These are phyloP conservation scores for Ormyrus pomaceus DNA, from an alignment of 2,888 invertebrate species.

Conservation along the genomic window DNA sequence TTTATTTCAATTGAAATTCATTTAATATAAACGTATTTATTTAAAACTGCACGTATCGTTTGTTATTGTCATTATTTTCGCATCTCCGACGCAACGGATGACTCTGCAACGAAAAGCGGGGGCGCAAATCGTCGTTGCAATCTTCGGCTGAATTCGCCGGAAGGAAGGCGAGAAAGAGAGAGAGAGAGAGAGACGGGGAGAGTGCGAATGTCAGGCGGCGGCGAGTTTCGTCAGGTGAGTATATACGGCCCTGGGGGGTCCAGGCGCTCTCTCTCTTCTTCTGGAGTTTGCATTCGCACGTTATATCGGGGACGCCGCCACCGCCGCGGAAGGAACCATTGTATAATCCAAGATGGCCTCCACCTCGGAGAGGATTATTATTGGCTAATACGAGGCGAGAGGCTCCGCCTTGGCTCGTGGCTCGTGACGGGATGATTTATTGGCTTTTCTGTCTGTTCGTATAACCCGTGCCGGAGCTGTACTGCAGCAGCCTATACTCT, in stretches of 20 bases:
- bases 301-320: constrained; percentile 62
- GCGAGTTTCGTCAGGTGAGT: constrained; percentile 3
- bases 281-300: constrained; percentile 73
- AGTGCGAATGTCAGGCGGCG: too few species aligned
- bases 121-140: too few species aligned
- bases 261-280: constrained; percentile 21
- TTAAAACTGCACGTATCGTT: constrained; percentile 9
- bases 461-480: constrained; percentile 72
- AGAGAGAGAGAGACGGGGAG: too few species aligned
- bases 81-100: neutral
- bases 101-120: neutral
- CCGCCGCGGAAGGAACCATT: constrained; percentile 74
- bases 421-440: constrained; percentile 80
- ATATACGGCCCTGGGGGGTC: constrained; percentile 53
- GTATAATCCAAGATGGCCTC: constrained; percentile 79
- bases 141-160: too few species aligned
- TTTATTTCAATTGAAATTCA: constrained; percentile 29
- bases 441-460: constrained; percentile 76
- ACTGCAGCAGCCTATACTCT: constrained; percentile 4
- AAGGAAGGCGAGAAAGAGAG: too few species aligned
- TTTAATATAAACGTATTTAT: constrained; percentile 1
- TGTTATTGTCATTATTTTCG: constrained; percentile 19
- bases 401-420: constrained; percentile 79
- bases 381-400: constrained; percentile 79
- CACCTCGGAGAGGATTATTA: constrained; percentile 78